Conservation (phyloP, 2,888 invertebrate species). For the Heliconius cydno region DNA sequence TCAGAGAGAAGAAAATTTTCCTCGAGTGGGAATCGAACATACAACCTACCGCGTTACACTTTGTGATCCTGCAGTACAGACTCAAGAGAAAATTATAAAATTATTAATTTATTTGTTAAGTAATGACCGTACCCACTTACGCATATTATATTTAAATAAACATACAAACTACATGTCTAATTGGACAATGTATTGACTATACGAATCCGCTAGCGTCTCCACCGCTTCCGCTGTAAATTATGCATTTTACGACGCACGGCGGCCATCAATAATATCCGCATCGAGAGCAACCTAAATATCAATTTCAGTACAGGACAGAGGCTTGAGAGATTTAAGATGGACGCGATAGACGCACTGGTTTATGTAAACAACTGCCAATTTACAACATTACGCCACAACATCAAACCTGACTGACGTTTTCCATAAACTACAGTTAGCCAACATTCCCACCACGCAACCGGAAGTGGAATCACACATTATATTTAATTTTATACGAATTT, state of each 20-base stretch:
- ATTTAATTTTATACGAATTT: slow-evolving; percentile 84
- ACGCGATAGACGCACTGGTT: slow-evolving; percentile 34
- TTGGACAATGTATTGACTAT: slow-evolving; percentile 66
- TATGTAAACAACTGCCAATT: slow-evolving; percentile 45
- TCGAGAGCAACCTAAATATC: slow-evolving; percentile 60
- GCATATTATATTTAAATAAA: background rate
- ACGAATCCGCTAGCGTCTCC: slow-evolving; percentile 50
- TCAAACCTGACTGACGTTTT: slow-evolving; percentile 49
- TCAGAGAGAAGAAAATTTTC: too few species aligned
- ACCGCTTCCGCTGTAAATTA: slow-evolving; percentile 68
- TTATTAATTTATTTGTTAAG: background rate
- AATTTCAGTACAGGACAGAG: slow-evolving; percentile 39
- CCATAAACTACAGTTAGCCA: slow-evolving; percentile 69
- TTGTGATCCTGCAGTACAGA: too few species aligned
- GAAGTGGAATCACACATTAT: slow-evolving; percentile 82
- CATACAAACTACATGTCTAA: slow-evolving; percentile 61
- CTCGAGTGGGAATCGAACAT: too few species aligned
- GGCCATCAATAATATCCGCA: slow-evolving; percentile 69
- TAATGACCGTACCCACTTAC: background rate
- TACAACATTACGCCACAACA: slow-evolving; percentile 41
- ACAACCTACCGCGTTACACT: too few species aligned
- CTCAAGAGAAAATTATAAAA: too few species aligned
- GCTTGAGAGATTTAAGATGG: slow-evolving; percentile 43
- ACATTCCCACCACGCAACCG: slow-evolving; percentile 79
- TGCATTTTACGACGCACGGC: slow-evolving; percentile 66